phyloP scores from a whole-genome alignment of 2,888 invertebrate genomes.

The Nipponacmea schrenckii region DNA sequence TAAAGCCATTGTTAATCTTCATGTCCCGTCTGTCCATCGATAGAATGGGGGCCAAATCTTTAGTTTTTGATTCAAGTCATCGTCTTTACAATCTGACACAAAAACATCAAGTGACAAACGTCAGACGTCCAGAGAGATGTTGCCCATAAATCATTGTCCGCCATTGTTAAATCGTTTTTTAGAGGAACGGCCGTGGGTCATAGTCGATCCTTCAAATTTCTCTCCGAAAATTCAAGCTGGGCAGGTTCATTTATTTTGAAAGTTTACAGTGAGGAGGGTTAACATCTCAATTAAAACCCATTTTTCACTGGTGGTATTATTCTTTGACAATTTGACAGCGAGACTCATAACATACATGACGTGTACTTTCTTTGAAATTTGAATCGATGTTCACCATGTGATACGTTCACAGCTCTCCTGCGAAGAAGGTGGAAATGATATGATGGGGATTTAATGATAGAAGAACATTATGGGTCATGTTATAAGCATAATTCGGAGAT shows the following conservation, averaged over 20 bases:
- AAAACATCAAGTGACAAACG: not conserved
- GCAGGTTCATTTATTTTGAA: not conserved
- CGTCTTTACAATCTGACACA: not conserved
- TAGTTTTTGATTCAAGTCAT: not conserved
- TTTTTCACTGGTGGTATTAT: slow-evolving; percentile 1
- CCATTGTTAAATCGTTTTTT: not conserved
- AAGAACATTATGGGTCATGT: not conserved
- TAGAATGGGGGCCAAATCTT: not conserved
- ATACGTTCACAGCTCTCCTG: not conserved
- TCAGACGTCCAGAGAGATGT: not conserved
- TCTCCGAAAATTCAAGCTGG: not conserved
- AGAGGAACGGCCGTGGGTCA: slow-evolving; percentile 2
- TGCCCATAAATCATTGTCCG: not conserved
- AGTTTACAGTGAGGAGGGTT: not conserved
- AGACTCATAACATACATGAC: not conserved
- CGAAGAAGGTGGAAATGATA: not conserved
- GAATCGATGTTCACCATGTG: not conserved
- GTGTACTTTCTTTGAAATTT: not conserved
- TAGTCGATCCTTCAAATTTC: not conserved
- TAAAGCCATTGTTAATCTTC: not conserved
- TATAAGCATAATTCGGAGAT: not conserved
- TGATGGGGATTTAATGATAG: not conserved
- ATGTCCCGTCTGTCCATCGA: not conserved
- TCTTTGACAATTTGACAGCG: not conserved
- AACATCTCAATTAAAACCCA: not conserved